Conservation (phyloP, 2,797 vertebrate species). For the Hypotaenidia okinawae region DNA sequence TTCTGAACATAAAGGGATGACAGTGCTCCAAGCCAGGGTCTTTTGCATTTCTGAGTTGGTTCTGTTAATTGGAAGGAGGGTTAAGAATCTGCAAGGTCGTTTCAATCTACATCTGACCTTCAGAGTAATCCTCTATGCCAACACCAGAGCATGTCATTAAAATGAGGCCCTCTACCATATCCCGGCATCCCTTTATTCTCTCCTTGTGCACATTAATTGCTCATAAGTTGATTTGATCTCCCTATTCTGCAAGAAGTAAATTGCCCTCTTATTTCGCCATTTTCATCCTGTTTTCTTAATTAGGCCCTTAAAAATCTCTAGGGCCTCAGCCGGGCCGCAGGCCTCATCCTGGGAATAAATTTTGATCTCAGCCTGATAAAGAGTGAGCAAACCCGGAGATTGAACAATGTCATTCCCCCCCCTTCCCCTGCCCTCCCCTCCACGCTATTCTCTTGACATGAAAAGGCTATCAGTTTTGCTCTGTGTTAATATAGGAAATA, state of each 20-base stretch:
- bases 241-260: constrained; percentile 79
- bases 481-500: constrained; percentile 88
- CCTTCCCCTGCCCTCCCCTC: constrained; percentile 8
- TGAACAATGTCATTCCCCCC: constrained; percentile 74
- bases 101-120: constrained; percentile 80
- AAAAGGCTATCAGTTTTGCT: constrained; percentile 83
- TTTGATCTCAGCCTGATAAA: constrained; percentile 78
- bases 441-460: constrained; percentile 77
- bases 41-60: constrained; percentile 76
- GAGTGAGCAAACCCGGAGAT: constrained; percentile 68
- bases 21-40: constrained; percentile 39
- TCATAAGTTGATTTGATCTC: constrained; percentile 84
- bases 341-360: constrained; percentile 76
- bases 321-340: constrained; percentile 73
- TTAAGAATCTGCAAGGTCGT: constrained; percentile 82
- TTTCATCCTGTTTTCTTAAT: constrained; percentile 83
- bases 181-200: constrained; percentile 76
- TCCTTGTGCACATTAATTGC: constrained; percentile 80
- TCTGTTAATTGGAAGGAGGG: constrained; percentile 78
- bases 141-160: constrained; percentile 72
- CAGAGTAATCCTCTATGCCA: constrained; percentile 80
- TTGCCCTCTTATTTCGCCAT: constrained; percentile 84
- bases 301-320: constrained; percentile 77
- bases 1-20: constrained; percentile 38
- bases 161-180: constrained; percentile 64